phyloP scores from a whole-genome alignment of 1,140 invertebrate species.

The Macrobrachium nipponense region DNA sequence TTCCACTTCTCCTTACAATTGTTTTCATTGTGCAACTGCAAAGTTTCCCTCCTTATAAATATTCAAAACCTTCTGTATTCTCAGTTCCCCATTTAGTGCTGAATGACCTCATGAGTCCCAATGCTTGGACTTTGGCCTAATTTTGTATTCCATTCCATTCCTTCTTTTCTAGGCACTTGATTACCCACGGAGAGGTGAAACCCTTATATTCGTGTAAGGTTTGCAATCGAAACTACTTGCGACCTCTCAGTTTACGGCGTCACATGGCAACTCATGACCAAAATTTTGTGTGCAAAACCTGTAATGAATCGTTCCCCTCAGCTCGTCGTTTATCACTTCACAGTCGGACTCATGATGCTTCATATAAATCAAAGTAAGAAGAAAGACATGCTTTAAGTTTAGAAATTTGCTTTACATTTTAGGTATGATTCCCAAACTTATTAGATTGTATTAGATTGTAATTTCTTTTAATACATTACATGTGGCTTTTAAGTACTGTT shows the following conservation, averaged over 20 bases:
- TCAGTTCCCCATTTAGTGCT: no score
- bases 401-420: not conserved
- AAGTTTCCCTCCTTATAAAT: no score
- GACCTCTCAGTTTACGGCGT: constrained; percentile 18
- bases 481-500: no score
- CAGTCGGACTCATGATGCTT: constrained; percentile 11
- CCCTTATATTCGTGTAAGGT: constrained; percentile 20
- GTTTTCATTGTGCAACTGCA: no score
- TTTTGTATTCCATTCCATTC: no score
- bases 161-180: not conserved
- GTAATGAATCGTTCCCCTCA: constrained; percentile 26
- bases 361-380: constrained; percentile 19
- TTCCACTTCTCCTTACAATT: no score
- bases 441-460: no score
- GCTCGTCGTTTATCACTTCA: constrained; percentile 26
- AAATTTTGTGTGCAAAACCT: constrained; percentile 31
- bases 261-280: constrained; percentile 36
- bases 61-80: no score
- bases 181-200: constrained; percentile 13
- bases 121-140: no score
- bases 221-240: constrained; percentile 22
- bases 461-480: no score
- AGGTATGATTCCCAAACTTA: not conserved
- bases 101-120: no score
- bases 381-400: not conserved